phyloP scores from a whole-genome alignment of 2,888 invertebrate genomes.

The Allygus modestus region DNA sequence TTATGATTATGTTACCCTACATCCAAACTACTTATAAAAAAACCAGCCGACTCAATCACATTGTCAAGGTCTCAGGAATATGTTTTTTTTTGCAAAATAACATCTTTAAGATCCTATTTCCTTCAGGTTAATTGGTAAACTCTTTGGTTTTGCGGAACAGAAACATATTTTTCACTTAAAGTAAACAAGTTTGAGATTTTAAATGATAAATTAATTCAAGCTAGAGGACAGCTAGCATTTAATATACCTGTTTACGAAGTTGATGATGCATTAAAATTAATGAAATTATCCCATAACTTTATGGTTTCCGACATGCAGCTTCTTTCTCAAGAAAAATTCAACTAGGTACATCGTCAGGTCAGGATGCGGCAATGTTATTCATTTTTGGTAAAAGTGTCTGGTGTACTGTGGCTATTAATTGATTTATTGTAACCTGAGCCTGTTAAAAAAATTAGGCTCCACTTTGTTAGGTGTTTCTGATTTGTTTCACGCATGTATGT shows the following conservation, averaged over 20 bases:
- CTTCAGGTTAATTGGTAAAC: not conserved
- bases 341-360: not conserved
- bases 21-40: not conserved
- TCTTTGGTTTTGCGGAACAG: not conserved
- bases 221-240: not conserved
- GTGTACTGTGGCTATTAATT: too few relatives aligned
- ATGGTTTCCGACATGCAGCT: not conserved
- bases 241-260: not conserved
- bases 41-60: not conserved
- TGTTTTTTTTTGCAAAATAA: not conserved
- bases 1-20: not conserved
- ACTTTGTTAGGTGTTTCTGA: too few relatives aligned
- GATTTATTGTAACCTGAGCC: too few relatives aligned
- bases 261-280: not conserved
- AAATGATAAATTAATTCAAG: not conserved
- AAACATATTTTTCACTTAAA: not conserved
- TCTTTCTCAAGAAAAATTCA: not conserved
- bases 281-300: not conserved
- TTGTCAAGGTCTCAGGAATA: not conserved
- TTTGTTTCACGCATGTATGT: too few relatives aligned
- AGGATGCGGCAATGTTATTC: not conserved
- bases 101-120: not conserved
- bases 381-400: not conserved
- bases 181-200: not conserved
- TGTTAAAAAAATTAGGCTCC: too few relatives aligned